Conservation (phyloP, 1,140 invertebrate species). For the Physella acuta region DNA sequence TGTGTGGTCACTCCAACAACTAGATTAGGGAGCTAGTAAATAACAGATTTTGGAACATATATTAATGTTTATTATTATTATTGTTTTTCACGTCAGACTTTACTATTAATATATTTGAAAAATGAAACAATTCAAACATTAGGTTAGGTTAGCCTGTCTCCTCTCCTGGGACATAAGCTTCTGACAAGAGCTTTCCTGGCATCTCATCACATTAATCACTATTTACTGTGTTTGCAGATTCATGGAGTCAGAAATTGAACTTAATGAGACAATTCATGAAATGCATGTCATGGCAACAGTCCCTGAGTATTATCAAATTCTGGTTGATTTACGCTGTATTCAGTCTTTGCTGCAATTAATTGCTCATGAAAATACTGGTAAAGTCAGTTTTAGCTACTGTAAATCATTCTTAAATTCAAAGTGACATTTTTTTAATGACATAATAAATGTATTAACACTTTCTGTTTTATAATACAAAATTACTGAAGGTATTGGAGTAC, state of each 20-base stretch:
- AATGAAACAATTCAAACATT: too few relatives aligned
- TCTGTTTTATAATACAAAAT: neutral
- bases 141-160: too few relatives aligned
- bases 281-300: constrained; percentile 92
- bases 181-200: too few relatives aligned
- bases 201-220: too few relatives aligned
- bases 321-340: constrained; percentile 86
- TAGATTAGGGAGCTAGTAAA: too few relatives aligned
- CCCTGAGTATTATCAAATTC: constrained; percentile 88
- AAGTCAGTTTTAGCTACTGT: neutral
- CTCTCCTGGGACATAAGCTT: too few relatives aligned
- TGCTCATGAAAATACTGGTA: constrained; percentile 95
- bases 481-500: neutral
- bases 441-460: neutral
- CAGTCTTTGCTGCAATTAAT: constrained; percentile 90
- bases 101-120: too few relatives aligned
- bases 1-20: too few relatives aligned
- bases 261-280: constrained; percentile 88
- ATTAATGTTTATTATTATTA: too few relatives aligned
- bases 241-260: constrained; percentile 97
- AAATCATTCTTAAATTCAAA: neutral
- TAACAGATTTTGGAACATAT: too few relatives aligned
- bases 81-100: too few relatives aligned
- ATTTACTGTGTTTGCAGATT: constrained; percentile 74
- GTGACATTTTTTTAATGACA: neutral